Conservation (phyloP, 2,797 vertebrate genomes). For the Poeciliopsis presidionis region DNA sequence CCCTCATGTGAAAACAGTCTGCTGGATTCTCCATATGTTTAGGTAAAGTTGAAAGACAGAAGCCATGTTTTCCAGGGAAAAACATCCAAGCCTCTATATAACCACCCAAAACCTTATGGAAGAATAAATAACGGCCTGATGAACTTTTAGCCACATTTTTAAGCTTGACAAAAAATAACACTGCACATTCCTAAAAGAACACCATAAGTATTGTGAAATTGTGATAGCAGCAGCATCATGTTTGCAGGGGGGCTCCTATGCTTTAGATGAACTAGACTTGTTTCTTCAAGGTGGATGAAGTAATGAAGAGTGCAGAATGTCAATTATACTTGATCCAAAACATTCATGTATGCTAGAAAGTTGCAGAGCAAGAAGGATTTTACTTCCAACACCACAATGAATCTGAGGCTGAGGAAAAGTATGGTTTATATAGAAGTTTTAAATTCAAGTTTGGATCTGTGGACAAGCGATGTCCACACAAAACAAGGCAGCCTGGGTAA, state of each 20-base stretch:
- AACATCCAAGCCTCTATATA: not conserved
- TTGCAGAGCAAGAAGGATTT: not conserved
- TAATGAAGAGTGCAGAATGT: too few species aligned
- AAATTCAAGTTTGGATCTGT: too few species aligned
- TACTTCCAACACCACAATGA: not conserved
- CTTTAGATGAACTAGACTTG: not conserved
- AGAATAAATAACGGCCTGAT: not conserved
- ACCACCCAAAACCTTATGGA: not conserved
- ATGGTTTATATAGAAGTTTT: too few species aligned
- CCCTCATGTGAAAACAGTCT: not conserved
- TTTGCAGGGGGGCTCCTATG: too few species aligned
- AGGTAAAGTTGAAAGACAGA: not conserved
- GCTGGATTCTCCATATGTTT: not conserved
- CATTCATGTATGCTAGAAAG: not conserved
- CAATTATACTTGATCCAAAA: not conserved
- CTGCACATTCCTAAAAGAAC: too few species aligned
- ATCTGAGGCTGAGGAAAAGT: not conserved
- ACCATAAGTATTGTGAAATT: too few species aligned
- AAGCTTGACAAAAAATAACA: too few species aligned
- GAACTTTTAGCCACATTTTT: too few species aligned
- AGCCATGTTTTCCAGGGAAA: not conserved
- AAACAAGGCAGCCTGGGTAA: not conserved
- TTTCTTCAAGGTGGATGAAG: not conserved
- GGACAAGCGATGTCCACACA: too few species aligned
- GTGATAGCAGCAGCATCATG: too few species aligned